Evolutionary conservation across 1,140 invertebrate species (phyloP), one percentile per base, ranked within the genome.

Genomic region (Sitodiplosis mosellana): DNA sequence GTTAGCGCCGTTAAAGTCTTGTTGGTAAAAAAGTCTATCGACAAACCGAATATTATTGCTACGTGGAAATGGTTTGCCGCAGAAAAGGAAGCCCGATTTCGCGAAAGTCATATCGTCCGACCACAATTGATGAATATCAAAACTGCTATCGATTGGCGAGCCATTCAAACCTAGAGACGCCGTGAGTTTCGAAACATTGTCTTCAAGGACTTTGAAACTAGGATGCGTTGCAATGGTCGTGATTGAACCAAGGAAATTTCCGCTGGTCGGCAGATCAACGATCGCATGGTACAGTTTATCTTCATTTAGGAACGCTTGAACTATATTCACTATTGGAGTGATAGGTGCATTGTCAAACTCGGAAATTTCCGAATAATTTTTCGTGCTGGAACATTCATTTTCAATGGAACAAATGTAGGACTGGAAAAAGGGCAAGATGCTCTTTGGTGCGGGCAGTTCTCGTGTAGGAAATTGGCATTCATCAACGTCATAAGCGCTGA

Each of bases 401-500:
- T 75, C 73, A 33, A 78, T 61, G 52, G 68, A 75, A 58, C 77
- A 80, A 20, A 79, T 69, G 53, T 77, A 79, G 15, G 74, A 78
- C 55, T 78, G 76, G 18, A 77, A 65, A 54, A 77, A 76, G 1
- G 70, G 72, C 14, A 78, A 53, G 20, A 78, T 57, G 3, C 76
- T 75, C 50, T 71, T 65, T 46, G 69, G 73, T 55, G 57, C 69
- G 65, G 54, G 77, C 58, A 80, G 59, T 38, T 73, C 68, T 12
- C 77, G 68, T 4, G 76, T 74, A 4, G 74, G 68, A 57, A 75
- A 80, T 56, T 76, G 73, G 20, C 15, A 43, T 19, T 43, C 41
- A 33, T 59, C 57, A n/a, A 61, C 46, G 6, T 53, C 41, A 21
- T 56, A 51, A 0, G 61, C 55, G 18, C 54, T 56, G 22, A 59